Conservation (phyloP, 2,888 invertebrate species). For the Mallateleia sp. region DNA sequence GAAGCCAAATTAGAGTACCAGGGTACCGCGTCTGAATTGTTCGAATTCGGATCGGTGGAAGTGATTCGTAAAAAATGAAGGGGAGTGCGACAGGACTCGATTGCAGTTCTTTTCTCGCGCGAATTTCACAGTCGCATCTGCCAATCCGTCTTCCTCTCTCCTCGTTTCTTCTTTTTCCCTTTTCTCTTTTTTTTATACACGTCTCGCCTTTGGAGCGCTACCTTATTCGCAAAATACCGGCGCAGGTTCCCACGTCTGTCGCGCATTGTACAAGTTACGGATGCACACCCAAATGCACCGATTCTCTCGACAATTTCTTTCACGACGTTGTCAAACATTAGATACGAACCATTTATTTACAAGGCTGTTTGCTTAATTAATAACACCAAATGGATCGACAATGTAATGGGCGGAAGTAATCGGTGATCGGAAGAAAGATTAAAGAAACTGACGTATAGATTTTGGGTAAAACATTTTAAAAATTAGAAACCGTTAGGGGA, state of each 20-base stretch:
- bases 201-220: slow-evolving; percentile 23
- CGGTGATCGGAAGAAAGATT: too few species aligned
- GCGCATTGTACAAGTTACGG: slow-evolving; percentile 56
- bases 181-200: slow-evolving; percentile 43
- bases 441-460: too few species aligned
- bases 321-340: slow-evolving; percentile 52
- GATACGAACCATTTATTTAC: slow-evolving; percentile 18
- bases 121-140: slow-evolving; percentile 77
- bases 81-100: slow-evolving; percentile 72
- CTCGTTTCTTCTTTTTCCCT: slow-evolving; percentile 28
- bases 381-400: neutral
- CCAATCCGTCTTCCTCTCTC: slow-evolving; percentile 69
- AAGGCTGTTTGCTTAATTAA: slow-evolving; percentile 18
- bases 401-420: neutral
- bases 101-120: slow-evolving; percentile 74
- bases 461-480: too few species aligned
- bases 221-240: slow-evolving; percentile 71
- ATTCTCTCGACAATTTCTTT: slow-evolving; percentile 38
- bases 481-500: too few species aligned
- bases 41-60: slow-evolving; percentile 83
- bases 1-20: slow-evolving; percentile 83
- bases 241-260: slow-evolving; percentile 82
- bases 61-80: slow-evolving; percentile 80
- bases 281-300: slow-evolving; percentile 64
- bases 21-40: slow-evolving; percentile 80